phyloP scores from a whole-genome alignment of 2,113 vertebrate species.

The Neomonachus schauinslandi region DNA sequence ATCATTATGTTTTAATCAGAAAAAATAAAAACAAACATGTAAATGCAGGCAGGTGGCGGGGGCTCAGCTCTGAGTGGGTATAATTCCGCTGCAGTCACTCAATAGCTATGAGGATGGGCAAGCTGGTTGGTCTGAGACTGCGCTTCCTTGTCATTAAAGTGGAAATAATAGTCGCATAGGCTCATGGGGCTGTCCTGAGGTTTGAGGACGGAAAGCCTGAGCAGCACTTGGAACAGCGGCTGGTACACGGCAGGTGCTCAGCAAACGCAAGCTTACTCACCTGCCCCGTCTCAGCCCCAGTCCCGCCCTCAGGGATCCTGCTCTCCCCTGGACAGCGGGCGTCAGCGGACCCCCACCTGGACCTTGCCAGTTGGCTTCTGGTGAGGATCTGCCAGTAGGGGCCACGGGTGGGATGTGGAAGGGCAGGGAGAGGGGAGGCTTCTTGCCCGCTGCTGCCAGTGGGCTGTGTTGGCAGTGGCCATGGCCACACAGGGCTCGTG shows the following conservation, averaged over 20 bases:
- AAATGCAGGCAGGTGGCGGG: no score
- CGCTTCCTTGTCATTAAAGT: not conserved
- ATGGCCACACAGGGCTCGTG: not conserved
- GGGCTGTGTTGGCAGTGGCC: not conserved
- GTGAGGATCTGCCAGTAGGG: not conserved
- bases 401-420: accelerated
- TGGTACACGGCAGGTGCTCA: not conserved
- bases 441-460: not conserved
- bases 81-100: accelerated
- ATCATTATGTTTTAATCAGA: not conserved
- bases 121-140: not conserved
- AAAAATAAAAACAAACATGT: not conserved
- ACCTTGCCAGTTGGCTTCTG: not conserved
- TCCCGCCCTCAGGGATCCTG: accelerated
- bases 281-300: accelerated
- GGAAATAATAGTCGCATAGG: accelerated
- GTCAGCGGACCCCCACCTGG: no score
- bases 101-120: accelerated
- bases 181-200: not conserved
- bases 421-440: not conserved
- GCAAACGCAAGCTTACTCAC: accelerated
- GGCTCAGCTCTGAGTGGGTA: accelerated
- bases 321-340: accelerated
- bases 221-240: accelerated
- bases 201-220: accelerated